Percentiles rank a stretch among this genome's conserved stretches.
Conservation (phyloP, 2,888 invertebrate species). For the Spatulosminthurus flaviceps region DNA sequence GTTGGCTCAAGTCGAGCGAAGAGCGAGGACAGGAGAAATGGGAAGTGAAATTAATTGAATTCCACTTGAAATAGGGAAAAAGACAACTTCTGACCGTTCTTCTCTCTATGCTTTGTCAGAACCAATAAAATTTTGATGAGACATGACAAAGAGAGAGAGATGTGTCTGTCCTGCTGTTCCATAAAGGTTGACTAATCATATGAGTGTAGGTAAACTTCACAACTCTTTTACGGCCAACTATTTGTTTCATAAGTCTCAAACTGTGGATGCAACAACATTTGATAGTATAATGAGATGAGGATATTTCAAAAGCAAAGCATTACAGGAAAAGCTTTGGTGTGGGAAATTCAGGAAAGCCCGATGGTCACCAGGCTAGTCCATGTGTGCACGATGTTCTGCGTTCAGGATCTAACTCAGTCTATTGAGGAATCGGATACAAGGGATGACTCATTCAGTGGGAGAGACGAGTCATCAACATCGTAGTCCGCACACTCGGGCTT, state of each 20-base stretch:
- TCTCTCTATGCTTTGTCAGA: constrained; percentile 23
- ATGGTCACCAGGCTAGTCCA: constrained; percentile 20
- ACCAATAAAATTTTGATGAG: constrained; percentile 32
- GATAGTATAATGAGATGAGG: too few relatives aligned
- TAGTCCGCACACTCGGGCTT: constrained; percentile 31
- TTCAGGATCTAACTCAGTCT: constrained; percentile 11
- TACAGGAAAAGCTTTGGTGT: not conserved
- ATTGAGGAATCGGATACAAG: constrained; percentile 16
- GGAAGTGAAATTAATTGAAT: constrained; percentile 27
- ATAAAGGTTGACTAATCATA: constrained; percentile 3
- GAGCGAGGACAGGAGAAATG: constrained; percentile 30
- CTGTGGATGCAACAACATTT: not conserved
- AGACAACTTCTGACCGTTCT: constrained; percentile 20
- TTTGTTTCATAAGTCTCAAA: not conserved
- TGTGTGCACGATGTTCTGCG: not conserved
- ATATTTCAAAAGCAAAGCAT: not conserved
- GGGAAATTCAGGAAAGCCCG: constrained; percentile 25
- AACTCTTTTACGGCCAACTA: not conserved
- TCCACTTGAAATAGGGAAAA: constrained; percentile 28
- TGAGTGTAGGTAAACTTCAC: too few relatives aligned
- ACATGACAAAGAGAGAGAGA: constrained; percentile 14
- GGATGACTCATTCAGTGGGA: constrained; percentile 47
- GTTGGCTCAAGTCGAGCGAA: not conserved
- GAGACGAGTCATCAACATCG: constrained; percentile 31
- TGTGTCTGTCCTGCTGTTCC: too few relatives aligned